phyloP scores from a whole-genome alignment of 64 coral and sea anemone genomes.

The Anthopleura sola region DNA sequence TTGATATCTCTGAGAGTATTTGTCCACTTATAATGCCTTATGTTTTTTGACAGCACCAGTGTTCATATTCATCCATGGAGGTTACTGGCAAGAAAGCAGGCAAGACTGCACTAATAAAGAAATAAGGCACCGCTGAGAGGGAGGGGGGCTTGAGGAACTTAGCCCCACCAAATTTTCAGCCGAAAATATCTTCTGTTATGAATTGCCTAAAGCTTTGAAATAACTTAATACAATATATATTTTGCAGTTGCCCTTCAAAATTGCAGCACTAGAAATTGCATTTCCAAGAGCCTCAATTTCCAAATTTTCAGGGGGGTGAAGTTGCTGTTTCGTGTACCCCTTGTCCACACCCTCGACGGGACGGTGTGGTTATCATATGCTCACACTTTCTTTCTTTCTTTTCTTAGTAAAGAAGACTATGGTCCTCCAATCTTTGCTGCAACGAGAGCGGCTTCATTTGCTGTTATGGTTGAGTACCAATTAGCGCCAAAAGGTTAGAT shows the following conservation, averaged over 20 bases:
- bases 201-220: no score
- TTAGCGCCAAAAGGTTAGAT: constrained; percentile 10
- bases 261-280: no score
- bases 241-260: no score
- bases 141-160: no score
- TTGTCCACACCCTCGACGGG: background rate
- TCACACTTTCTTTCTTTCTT: background rate
- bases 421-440: background rate
- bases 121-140: no score
- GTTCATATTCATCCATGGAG: constrained; percentile 3
- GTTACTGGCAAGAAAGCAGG: constrained; percentile 17
- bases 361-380: background rate
- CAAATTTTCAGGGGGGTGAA: no score
- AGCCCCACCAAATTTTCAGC: no score
- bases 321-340: background rate
- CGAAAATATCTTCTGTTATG: no score
- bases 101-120: no score
- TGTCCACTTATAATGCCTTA: background rate
- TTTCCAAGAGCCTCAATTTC: no score
- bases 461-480: background rate
- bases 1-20: background rate
- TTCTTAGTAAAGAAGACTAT: background rate
- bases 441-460: background rate
- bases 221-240: no score
- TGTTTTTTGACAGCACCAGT: background rate